Percentiles rank a stretch among this genome's conserved stretches.
Conservation (phyloP, 1,140 invertebrate species). For the Drosophila subpulchrella region DNA sequence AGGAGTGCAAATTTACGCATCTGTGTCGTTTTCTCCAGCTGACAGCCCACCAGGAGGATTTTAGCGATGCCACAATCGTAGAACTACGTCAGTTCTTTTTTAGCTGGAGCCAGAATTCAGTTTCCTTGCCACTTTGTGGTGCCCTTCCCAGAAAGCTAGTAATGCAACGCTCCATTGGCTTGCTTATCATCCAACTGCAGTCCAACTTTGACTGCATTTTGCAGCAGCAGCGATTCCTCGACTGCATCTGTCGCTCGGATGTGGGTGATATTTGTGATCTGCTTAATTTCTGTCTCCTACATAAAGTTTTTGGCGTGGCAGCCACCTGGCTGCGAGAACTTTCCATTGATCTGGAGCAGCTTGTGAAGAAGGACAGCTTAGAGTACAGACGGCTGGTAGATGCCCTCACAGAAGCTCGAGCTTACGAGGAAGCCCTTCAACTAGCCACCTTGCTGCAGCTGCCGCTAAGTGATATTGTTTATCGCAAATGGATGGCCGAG, state of each 20-base stretch:
- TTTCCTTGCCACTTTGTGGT: constrained; percentile 63
- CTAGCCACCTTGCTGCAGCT: constrained; percentile 69
- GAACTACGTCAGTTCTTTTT: constrained; percentile 73
- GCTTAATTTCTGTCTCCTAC: constrained; percentile 74
- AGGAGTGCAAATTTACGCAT: constrained; percentile 65
- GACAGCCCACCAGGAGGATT: constrained; percentile 61
- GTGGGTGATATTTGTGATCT: constrained; percentile 77
- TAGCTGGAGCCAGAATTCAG: constrained; percentile 69
- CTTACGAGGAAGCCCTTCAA: constrained; percentile 75
- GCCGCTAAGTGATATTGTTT: constrained; percentile 77
- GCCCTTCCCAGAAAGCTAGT: constrained; percentile 45
- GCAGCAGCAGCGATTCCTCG: constrained; percentile 72
- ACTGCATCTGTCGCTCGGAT: constrained; percentile 75
- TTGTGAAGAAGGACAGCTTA: constrained; percentile 47
- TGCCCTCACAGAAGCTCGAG: constrained; percentile 57
- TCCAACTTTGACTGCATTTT: constrained; percentile 67
- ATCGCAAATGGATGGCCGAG: constrained; percentile 73
- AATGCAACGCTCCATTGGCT: constrained; percentile 66
- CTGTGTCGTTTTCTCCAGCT: constrained; percentile 68
- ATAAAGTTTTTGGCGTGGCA: constrained; percentile 66
- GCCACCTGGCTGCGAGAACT: constrained; percentile 52
- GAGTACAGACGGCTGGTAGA: constrained; percentile 68
- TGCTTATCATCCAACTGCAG: constrained; percentile 69
- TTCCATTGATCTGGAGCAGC: constrained; percentile 59
- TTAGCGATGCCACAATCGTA: constrained; percentile 64